Evolutionary conservation across 2,113 vertebrate genomes (phyloP).

Genomic region (Anoplopoma fimbria): DNA sequence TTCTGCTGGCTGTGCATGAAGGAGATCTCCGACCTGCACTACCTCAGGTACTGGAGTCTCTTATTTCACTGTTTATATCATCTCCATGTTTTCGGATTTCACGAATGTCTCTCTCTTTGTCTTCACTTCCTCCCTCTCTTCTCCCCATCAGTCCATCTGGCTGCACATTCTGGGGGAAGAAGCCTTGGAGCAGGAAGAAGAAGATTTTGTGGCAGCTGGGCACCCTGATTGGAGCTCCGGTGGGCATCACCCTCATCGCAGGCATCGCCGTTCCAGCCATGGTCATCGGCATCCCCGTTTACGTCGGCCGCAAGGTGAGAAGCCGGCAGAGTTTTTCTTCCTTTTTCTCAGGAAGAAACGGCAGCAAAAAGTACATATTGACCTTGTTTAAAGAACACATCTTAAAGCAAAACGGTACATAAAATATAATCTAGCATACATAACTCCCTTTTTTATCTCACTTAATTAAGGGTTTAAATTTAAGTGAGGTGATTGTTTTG

Average conservation of each 20-base stretch:
- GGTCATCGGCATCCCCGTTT: conserved; percentile 99
- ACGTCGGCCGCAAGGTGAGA: conserved; percentile 95
- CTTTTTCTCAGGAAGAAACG: too few relatives aligned
- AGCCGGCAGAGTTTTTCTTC: too few relatives aligned
- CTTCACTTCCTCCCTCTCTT: not conserved
- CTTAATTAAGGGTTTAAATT: not conserved
- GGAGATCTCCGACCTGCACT: conserved; percentile 99
- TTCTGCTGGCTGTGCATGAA: conserved; percentile 99
- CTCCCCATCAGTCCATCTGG: conserved; percentile 90
- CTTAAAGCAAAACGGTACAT: not conserved
- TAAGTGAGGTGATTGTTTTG: not conserved
- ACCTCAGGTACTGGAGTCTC: conserved; percentile 89
- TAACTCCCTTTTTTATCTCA: not conserved
- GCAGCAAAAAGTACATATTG: not conserved
- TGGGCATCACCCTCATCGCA: conserved; percentile 97
- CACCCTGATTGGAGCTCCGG: conserved; percentile 95
- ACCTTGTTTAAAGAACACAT: not conserved
- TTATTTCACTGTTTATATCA: not conserved
- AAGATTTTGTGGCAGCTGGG: conserved; percentile 99
- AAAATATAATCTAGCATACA: not conserved
- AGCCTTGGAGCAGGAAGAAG: conserved; percentile 99
- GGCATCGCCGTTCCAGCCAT: conserved; percentile 98
- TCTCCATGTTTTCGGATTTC: accelerated
- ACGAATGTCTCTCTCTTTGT: not conserved
- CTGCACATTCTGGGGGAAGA: conserved; percentile 99